Evolutionary conservation across 2,797 vertebrate genomes (phyloP), one percentile per base, ranked within the genome.

Genomic region (Tragopan temminckii): DNA sequence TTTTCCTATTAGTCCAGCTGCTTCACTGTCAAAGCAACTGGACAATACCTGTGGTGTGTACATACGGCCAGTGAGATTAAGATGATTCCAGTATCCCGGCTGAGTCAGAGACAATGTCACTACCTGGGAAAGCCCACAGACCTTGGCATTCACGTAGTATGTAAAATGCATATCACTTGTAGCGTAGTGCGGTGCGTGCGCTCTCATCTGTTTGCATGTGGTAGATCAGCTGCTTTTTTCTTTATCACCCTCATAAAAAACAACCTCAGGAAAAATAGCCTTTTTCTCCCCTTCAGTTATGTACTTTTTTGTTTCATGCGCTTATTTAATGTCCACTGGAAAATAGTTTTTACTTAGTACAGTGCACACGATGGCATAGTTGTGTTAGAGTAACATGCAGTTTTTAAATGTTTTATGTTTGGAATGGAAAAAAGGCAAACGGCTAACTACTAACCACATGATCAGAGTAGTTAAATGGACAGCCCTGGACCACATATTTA

Each of bases 391-490:
- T 3, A 84, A 72, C 82, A 80, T 40, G 78, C 72, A 85, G 42
- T 94, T 95, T 93, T 94, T 94, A 94, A 79, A 90, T 68, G 66
- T 93, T 95, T 97, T 94, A 64, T 94, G 74, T 93, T 82, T 85
- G 29, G 4, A 69, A 84, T 72, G 74, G 55, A 80, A 69, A 92
- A 93, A 91, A 89, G 72, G 74, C 31, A 40, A 70, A 76, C 89
- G 89, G 74, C 85, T 96, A 93, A 40, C 93, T 38, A 16, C 84
- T 93, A 93, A 94, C 91, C 97, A 95, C 92, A 75, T 96, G 97
- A 94, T 95, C 95, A 67, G 90, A 85, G 91, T 74, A 96, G 92
- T 92, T 97, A 97, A 97, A 95, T 94, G 95, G 97, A 97, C 96
- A 96, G 91, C 91, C 86, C 50, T 43, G 59, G 85, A 87, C 96